phyloP scores from a whole-genome alignment of 2,888 invertebrate species.

The Chalcis sispes region DNA sequence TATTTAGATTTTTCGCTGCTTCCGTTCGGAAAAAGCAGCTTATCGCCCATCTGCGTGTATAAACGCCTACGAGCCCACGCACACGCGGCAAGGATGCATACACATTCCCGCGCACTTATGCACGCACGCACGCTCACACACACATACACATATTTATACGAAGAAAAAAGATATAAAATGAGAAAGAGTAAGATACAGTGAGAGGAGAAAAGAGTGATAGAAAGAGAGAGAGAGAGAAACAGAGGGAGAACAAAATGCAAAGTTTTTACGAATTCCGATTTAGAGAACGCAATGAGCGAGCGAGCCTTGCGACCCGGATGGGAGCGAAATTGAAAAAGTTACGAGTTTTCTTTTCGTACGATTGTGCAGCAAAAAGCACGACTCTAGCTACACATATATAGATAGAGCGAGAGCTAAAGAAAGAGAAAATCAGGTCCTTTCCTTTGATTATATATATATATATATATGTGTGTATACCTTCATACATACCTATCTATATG shows the following conservation, averaged over 20 bases:
- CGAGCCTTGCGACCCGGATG: constrained; percentile 26
- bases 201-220: background rate
- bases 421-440: constrained; percentile 36
- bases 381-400: too few species aligned
- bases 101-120: background rate
- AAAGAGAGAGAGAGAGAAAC: background rate
- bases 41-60: constrained; percentile 29
- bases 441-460: too few species aligned
- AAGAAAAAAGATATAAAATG: background rate
- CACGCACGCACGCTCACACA: background rate
- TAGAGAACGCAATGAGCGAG: constrained; percentile 43
- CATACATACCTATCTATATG: constrained; percentile 2
- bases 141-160: background rate
- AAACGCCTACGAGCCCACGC: constrained; percentile 19
- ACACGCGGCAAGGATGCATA: too few species aligned
- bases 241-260: constrained; percentile 16
- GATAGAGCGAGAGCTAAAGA: constrained; percentile 4
- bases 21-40: constrained; percentile 36
- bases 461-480: background rate
- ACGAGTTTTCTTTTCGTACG: constrained; percentile 49
- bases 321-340: constrained; percentile 58
- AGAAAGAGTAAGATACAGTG: background rate
- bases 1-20: constrained; percentile 51
- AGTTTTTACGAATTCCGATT: constrained; percentile 53
- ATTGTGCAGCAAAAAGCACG: constrained; percentile 15